Evolutionary conservation across 2,888 invertebrate species (phyloP).

Genomic region (Melieria picta): DNA sequence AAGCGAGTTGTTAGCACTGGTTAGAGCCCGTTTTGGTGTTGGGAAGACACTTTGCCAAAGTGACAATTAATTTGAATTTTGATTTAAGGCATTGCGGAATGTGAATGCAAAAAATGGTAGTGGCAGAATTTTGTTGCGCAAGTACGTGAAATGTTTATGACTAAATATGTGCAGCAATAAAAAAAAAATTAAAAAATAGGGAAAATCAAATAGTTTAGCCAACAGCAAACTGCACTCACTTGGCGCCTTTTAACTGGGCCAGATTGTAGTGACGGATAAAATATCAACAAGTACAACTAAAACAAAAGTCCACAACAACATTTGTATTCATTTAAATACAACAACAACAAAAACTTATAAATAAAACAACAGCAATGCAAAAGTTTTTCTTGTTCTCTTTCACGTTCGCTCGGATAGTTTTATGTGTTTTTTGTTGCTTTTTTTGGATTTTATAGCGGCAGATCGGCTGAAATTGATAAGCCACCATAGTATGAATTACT

Average conservation of each 20-base stretch:
- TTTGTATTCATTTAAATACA: background rate
- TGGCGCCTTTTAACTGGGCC: conserved; percentile 46
- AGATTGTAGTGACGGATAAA: conserved; percentile 59
- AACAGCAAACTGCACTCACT: too few relatives aligned
- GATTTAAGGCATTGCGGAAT: conserved; percentile 16
- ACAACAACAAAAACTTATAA: background rate
- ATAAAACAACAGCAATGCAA: background rate
- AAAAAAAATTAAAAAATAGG: too few relatives aligned
- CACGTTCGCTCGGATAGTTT: too few relatives aligned
- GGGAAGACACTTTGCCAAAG: background rate
- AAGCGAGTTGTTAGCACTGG: too few relatives aligned
- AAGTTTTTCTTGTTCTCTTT: background rate
- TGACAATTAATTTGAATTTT: conserved; percentile 34
- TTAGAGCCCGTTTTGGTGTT: too few relatives aligned
- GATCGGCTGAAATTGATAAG: conserved; percentile 22
- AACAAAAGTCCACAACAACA: background rate
- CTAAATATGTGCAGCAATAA: too few relatives aligned
- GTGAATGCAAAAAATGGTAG: background rate
- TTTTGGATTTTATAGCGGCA: background rate
- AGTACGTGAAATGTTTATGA: too few relatives aligned
- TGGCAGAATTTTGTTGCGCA: conserved; percentile 1
- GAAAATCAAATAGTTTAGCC: too few relatives aligned
- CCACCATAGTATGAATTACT: conserved; percentile 8
- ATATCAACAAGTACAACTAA: conserved; percentile 19
- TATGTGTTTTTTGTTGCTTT: background rate